Base-by-base conservation (phyloP, 2,113 vertebrate genomes). In the Takifugu flavidus region DNA sequence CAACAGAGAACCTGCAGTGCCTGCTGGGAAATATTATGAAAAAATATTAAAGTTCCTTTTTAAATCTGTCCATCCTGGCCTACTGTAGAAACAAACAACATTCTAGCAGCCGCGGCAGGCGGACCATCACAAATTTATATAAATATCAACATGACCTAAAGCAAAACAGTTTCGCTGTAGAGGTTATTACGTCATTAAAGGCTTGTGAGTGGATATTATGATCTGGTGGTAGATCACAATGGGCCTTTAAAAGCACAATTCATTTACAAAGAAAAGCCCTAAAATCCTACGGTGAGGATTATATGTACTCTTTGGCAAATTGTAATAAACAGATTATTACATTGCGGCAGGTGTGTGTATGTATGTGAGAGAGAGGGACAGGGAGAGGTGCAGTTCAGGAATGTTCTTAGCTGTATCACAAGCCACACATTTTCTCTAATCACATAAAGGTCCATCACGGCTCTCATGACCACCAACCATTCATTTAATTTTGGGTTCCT, bases 331-430 rank as follows among this genome's bases (percentile, higher is more conserved):
- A 56, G 29, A 52, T 44, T 68, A 12, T 8, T 45, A 7, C n/a
- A 6, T 29, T 20, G 5, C 12, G 6, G 51, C 12, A 25, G 6
- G 50, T 53, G 13, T 53, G 72, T 44, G 49, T 20, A 13, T 64
- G 59, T 59, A 58, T 65, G 52, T 63, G 44, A 14, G 44, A 14
- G 44, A 14, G 44, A 46, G 44, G 2, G 44, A 10, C 8, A 3
- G 71, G 10, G 70, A 59, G 66, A 67, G 49, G 28, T 56, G 61
- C 64, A 66, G 55, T 69, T 64, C 52, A 80, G 83, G 85, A 88
- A 88, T 91, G 80, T 84, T 74, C 71, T 86, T 59, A 85, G 78
- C 81, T 65, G 73, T 56, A 82, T 89, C 88, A 91, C 87, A 90
- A 63, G 66, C 67, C 64, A 67, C 84, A 90, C 85, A 89, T 89